Evolutionary conservation across 2,888 invertebrate genomes (phyloP), one percentile per base, ranked within the genome.

Genomic region (Cheiracanthium punctorium): DNA sequence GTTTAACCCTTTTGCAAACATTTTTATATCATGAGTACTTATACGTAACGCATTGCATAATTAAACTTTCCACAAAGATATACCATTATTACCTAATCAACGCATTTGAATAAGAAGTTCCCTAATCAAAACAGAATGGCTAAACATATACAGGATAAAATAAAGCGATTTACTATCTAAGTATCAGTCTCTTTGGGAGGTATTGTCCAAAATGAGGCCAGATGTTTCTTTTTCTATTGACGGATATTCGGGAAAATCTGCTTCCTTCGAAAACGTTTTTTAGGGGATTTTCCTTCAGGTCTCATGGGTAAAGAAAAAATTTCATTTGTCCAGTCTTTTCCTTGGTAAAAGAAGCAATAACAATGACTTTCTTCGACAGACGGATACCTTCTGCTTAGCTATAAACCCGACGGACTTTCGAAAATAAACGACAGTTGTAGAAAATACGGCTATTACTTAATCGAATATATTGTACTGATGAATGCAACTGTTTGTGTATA

Each of bases 281-380:
- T 33, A 30, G 65, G 71, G 82, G 81, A 82, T 82, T 75, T 82
- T 69, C 82, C 41, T 75, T 52, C 33, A 29, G 75, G 82, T 82
- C 82, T 76, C 75, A 75, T 73, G 82, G 82, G 70, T 58, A 75
- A 58, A 52, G 70, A 52, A 71, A 71, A 82, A 82, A 82, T 82
- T 82, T 75, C 82, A 75, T 75, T 75, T 75, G 75, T 82, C 75
- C 37, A 69, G 58, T 81, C 28, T 69, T 70, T 82, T 71, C 82
- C 82, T 30, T 71, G 73, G 32, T 71, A 70, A 75, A 75, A 82
- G 48, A 58, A 71, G 75, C 64, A 41, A 75, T 75, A 75, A 82
- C 82, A 82, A 82, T 75, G 58, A 64, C 75, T 82, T 75, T 75
- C 71, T 82, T 69, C 82, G 75, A 52, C 70, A 82, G 70, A 75